These are phyloP conservation scores for Hanleya hanleyi DNA, from an alignment of 2,888 invertebrate species.

Conservation along the genomic window DNA sequence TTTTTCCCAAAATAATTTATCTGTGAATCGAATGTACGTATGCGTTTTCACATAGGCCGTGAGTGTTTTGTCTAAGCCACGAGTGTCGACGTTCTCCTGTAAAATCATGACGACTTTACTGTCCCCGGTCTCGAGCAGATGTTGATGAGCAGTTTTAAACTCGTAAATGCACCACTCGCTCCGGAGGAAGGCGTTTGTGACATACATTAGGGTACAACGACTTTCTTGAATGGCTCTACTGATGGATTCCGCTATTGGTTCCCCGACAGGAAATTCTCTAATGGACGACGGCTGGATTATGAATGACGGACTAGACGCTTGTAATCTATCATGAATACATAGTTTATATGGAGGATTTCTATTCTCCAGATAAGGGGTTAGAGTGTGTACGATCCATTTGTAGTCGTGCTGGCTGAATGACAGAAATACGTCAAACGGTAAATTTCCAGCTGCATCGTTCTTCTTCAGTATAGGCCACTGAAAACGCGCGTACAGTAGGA, in stretches of 20 bases:
- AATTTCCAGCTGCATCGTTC: neutral
- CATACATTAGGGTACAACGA: constrained; percentile 81
- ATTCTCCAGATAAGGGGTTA: constrained; percentile 86
- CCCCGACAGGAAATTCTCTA: constrained; percentile 83
- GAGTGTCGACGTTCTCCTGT: neutral
- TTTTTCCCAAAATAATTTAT: constrained; percentile 6
- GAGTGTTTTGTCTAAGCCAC: neutral
- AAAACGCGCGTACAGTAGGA: neutral
- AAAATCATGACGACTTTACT: constrained; percentile 2
- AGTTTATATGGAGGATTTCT: constrained; percentile 87
- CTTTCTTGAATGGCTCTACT: constrained; percentile 82
- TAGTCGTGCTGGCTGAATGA: constrained; percentile 92
- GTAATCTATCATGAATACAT: constrained; percentile 88
- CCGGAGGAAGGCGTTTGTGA: constrained; percentile 81
- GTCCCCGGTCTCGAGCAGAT: constrained; percentile 80
- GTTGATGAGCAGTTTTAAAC: constrained; percentile 83
- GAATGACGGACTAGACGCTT: no score
- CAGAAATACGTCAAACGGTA: constrained; percentile 85
- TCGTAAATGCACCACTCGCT: constrained; percentile 86
- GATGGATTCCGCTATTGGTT: constrained; percentile 81
- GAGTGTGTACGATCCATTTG: constrained; percentile 87
- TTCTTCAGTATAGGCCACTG: neutral
- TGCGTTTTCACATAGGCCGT: neutral
- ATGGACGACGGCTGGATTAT: no score
- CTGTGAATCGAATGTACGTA: neutral